These are phyloP conservation scores for Osmoderma eremita DNA, from an alignment of 2,888 invertebrate species.

Conservation along the genomic window DNA sequence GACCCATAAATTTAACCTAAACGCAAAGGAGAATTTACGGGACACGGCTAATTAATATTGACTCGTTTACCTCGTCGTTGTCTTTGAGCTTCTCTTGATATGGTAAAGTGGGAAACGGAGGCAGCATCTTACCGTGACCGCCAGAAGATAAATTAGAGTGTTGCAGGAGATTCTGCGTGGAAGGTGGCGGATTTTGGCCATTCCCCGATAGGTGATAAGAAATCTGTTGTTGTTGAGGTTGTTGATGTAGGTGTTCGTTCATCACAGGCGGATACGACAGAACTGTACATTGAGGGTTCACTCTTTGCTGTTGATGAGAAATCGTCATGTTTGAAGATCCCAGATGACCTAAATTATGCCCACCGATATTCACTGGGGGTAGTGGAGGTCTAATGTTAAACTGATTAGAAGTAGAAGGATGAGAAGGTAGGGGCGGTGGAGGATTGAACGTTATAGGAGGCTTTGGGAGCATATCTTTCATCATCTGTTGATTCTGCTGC, in stretches of 20 bases:
- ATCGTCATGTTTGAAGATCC: slow-evolving; percentile 1
- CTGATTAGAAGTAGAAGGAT: slow-evolving; percentile 33
- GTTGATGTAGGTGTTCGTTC: background rate
- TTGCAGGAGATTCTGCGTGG: background rate
- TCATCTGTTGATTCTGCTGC: slow-evolving; percentile 27
- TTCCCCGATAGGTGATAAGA: slow-evolving; percentile 5
- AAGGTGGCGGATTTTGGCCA: slow-evolving; percentile 17
- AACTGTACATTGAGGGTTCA: background rate
- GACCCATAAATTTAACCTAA: slow-evolving; percentile 61
- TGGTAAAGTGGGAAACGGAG: slow-evolving; percentile 54
- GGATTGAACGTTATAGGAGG: slow-evolving; percentile 5
- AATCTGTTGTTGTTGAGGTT: slow-evolving; percentile 12
- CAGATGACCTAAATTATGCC: slow-evolving; percentile 31
- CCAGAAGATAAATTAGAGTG: no score
- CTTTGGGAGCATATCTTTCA: slow-evolving; percentile 22
- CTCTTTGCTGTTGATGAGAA: slow-evolving; percentile 18
- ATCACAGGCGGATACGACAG: background rate
- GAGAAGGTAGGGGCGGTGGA: slow-evolving; percentile 12
- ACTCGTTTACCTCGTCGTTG: slow-evolving; percentile 33
- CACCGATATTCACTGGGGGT: slow-evolving; percentile 29
- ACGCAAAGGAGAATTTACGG: no score
- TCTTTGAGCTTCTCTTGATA: slow-evolving; percentile 49
- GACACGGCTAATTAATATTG: no score
- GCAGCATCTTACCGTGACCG: slow-evolving; percentile 11
- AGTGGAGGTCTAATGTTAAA: slow-evolving; percentile 34